Evolutionary conservation across 2,888 invertebrate genomes (phyloP).

Genomic region (Drosophila subquinaria): DNA sequence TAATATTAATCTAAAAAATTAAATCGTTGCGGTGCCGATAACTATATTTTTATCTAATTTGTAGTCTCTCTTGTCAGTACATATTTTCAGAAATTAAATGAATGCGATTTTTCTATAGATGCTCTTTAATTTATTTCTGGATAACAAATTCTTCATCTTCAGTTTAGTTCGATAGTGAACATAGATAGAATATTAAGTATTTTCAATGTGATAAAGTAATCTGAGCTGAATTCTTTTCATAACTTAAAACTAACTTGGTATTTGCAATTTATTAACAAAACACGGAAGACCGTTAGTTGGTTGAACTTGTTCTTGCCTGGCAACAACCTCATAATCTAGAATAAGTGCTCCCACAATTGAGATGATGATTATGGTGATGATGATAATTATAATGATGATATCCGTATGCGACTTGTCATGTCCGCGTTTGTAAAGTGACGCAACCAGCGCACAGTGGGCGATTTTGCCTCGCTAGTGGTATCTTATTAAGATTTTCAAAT

Average conservation of each 20-base stretch:
- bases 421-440: conserved; percentile 7
- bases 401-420: conserved; percentile 2
- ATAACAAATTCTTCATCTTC: no score
- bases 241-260: neutral
- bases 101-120: no score
- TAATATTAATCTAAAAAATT: no score
- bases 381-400: neutral
- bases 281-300: conserved; percentile 3
- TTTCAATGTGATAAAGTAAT: neutral
- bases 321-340: neutral
- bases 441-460: neutral
- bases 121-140: no score
- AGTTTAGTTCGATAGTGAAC: neutral
- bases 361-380: conserved; percentile 3
- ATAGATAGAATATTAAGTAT: neutral
- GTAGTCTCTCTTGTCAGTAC: no score
- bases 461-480: no score
- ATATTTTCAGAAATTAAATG: no score
- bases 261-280: conserved; percentile 5
- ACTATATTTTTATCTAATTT: no score
- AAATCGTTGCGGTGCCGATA: no score
- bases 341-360: neutral
- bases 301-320: conserved; percentile 10
- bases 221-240: conserved; percentile 3
- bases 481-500: no score